These are phyloP conservation scores for Salticus scenicus DNA, from an alignment of 2,888 invertebrate genomes.

Conservation along the genomic window DNA sequence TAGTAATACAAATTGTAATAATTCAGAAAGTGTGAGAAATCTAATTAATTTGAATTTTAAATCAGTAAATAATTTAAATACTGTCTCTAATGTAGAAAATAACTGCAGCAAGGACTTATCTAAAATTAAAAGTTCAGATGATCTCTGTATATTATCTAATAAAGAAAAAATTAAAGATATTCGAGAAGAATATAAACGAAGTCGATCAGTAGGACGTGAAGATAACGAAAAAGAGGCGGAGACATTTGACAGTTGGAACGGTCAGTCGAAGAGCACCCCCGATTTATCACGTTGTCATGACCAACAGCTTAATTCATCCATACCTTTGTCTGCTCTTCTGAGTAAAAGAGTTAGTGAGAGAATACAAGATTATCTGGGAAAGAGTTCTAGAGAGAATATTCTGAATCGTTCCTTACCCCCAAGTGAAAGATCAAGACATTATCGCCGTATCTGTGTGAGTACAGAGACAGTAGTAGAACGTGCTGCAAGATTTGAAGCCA, in stretches of 20 bases:
- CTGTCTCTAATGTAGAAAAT: background rate
- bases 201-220: constrained; percentile 45
- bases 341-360: constrained; percentile 63
- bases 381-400: constrained; percentile 8
- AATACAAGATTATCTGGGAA: constrained; percentile 58
- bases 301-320: constrained; percentile 25
- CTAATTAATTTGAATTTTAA: too few species aligned
- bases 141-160: background rate
- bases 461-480: constrained; percentile 58
- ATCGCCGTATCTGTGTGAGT: constrained; percentile 59
- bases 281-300: constrained; percentile 55
- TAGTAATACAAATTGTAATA: background rate
- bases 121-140: background rate
- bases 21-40: background rate
- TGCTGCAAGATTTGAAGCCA: constrained; percentile 62
- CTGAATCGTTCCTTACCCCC: constrained; percentile 49
- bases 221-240: constrained; percentile 1
- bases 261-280: constrained; percentile 62
- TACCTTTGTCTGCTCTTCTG: constrained; percentile 46
- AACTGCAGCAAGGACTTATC: background rate
- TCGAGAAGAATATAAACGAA: constrained; percentile 36
- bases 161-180: background rate
- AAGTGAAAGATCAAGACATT: constrained; percentile 47
- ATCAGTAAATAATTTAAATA: too few species aligned
- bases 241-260: background rate